Base-by-base conservation (phyloP, 2,797 vertebrate genomes). In the Yasuhikotakia modesta region DNA sequence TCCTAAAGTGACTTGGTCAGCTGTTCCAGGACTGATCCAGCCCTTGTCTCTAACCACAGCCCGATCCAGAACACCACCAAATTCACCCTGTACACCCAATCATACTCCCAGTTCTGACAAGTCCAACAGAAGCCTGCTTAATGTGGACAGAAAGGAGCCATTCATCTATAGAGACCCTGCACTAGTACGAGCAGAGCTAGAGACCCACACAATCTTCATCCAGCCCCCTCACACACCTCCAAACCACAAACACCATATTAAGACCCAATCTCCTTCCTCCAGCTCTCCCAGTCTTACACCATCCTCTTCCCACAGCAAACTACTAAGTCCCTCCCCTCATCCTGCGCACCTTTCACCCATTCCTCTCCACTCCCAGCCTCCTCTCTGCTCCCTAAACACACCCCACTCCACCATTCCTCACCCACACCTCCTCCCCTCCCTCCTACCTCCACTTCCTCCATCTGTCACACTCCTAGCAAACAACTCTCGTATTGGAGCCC, bases 81-180 rank as follows among this genome's bases (percentile, higher is more conserved):
- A 70, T 30, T 73, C 61, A 61, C 19, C 68, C 17, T 3, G 39
- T 75, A 73, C 35, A 2, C 53, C 43, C n/a, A 77, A 70, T 74
- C 50, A 46, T 30, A 77, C 50, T 21, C 22, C 64, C 8, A 35
- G 90, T 81, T 70, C 65, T 30, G 87, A 94, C 76, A 95, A 95
- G 89, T 81, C 91, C 88, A 95, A 94, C 73, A 99, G 96, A 91
- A 98, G 95, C 84, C 95, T 95, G 52, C 93, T 98, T 84, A 96
- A 98, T 83, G 96, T 99, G 70, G 96, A 98, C 88, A 97, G 95
- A 91, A 98, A 98, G 1, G 97, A 99, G 89, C 97, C 95, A 84
- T 98, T 99, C 89, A 98, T 98, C 83, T 99, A 99, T 91, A 95
- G 97, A 90, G 97, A 99, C 90, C 96, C 96, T 58, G 94, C 95